Conservation (phyloP, 2,797 vertebrate genomes). For the Tympanoctomys barrerae region DNA sequence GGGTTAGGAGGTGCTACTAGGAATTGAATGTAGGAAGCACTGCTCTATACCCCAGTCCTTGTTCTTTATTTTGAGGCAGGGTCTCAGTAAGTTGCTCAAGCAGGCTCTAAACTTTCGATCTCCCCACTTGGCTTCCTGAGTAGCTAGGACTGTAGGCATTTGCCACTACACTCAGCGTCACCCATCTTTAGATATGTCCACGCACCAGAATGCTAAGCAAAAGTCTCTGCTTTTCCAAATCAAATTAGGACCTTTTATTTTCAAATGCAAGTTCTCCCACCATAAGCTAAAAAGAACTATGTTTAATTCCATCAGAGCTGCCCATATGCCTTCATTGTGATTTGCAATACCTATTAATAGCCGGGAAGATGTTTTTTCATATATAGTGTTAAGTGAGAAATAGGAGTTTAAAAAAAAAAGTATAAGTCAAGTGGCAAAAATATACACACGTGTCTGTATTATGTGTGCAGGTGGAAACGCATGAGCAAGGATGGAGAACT, state of each 20-base stretch:
- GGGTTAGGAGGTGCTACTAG: background rate
- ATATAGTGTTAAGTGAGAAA: background rate
- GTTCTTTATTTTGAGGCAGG: background rate
- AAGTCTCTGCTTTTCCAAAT: background rate
- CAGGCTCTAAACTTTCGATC: background rate
- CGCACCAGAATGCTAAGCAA: background rate
- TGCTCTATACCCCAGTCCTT: background rate
- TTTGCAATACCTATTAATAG: background rate
- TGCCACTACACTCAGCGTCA: background rate
- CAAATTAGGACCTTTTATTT: background rate
- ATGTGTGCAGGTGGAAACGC: background rate
- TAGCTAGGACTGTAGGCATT: background rate
- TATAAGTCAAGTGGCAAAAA: background rate
- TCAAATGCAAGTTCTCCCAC: background rate
- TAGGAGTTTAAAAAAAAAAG: background rate
- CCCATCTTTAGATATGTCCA: background rate
- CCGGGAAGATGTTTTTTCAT: constrained; percentile 1
- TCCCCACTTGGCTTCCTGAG: background rate
- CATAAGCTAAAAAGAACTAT: background rate
- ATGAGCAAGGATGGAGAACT: background rate
- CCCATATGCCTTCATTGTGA: background rate
- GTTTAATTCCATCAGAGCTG: background rate
- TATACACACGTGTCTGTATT: background rate
- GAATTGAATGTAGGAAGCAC: background rate
- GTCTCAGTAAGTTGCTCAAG: background rate